These are phyloP conservation scores for Andrena fulva DNA, from an alignment of 2,888 invertebrate species.

Conservation along the genomic window DNA sequence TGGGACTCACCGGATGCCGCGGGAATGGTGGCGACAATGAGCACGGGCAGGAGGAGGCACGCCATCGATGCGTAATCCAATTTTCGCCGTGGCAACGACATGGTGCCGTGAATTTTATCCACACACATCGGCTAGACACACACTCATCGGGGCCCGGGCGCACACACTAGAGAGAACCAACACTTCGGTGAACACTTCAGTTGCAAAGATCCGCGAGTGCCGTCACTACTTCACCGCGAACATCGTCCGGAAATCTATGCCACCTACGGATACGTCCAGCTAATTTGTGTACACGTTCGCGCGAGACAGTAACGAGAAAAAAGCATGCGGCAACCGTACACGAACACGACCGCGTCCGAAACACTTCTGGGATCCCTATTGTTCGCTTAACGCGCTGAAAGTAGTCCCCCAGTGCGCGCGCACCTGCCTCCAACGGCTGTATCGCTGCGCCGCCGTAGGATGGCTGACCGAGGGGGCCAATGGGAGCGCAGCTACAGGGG, in stretches of 20 bases:
- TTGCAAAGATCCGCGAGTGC: constrained; percentile 57
- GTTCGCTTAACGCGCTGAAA: constrained; percentile 84
- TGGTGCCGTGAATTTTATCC: constrained; percentile 79
- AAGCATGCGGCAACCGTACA: constrained; percentile 77
- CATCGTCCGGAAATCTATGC: constrained; percentile 71
- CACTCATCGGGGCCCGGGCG: constrained; percentile 81
- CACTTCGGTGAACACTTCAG: constrained; percentile 67
- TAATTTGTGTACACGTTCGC: constrained; percentile 74
- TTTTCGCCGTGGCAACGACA: constrained; percentile 80
- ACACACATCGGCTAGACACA: constrained; percentile 77
- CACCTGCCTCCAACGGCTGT: constrained; percentile 78
- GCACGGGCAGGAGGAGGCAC: constrained; percentile 68
- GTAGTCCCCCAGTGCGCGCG: constrained; percentile 83
- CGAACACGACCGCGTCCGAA: constrained; percentile 83
- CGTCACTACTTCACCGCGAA: constrained; percentile 74
- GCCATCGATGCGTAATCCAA: constrained; percentile 81
- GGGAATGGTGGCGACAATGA: constrained; percentile 63
- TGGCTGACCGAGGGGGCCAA: constrained; percentile 76
- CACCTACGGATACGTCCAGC: constrained; percentile 56
- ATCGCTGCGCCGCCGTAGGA: constrained; percentile 73
- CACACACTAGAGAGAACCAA: constrained; percentile 77
- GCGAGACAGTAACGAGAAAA: constrained; percentile 71
- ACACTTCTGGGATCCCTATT: constrained; percentile 84
- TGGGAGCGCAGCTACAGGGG: constrained; percentile 55
- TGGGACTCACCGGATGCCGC: constrained; percentile 71